phyloP scores from a whole-genome alignment of 2,797 vertebrate species.

The Saxicola maurus region DNA sequence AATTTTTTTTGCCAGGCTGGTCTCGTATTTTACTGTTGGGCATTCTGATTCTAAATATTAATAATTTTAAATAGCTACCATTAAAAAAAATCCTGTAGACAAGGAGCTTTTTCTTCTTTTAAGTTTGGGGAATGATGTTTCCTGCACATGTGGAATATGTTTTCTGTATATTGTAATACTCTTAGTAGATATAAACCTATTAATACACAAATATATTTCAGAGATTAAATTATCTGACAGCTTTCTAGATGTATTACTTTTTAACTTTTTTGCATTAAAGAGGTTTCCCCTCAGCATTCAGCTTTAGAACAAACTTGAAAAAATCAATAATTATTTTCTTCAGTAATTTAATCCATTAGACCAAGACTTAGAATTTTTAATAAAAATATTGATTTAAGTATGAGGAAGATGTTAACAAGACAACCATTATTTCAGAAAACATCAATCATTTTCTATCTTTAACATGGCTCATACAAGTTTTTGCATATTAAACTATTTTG shows the following conservation, averaged over 20 bases:
- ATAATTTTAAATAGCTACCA: neutral
- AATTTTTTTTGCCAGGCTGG: neutral
- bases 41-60: neutral
- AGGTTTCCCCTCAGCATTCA: neutral
- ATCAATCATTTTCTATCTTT: neutral
- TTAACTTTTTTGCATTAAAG: neutral
- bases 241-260: neutral
- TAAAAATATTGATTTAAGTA: neutral
- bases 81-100: neutral
- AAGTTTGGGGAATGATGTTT: neutral
- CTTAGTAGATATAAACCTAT: neutral
- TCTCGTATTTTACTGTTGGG: neutral
- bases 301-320: neutral
- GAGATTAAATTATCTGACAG: neutral
- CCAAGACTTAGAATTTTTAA: neutral
- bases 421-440: neutral
- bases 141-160: neutral
- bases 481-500: neutral
- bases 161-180: neutral
- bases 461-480: neutral
- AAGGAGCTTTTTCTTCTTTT: accelerated
- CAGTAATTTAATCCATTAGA: neutral
- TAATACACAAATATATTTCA: neutral
- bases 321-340: neutral
- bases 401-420: neutral